Base-by-base conservation (phyloP, 2,797 vertebrate genomes). In the Gouania willdenowi region DNA sequence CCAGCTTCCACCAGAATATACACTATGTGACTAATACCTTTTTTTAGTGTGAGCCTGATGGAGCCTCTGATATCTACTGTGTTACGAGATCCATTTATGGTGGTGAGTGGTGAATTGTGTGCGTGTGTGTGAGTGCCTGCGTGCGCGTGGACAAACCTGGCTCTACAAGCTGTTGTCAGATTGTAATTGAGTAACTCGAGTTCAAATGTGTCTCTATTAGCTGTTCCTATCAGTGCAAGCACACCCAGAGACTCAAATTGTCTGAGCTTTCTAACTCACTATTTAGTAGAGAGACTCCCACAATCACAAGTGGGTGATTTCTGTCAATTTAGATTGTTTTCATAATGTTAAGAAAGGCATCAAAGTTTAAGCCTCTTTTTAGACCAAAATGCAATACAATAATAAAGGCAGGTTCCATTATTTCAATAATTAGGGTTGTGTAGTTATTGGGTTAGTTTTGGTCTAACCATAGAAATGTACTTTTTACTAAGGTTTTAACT, bases 121-220 rank as follows among this genome's bases (percentile, higher is more conserved):
- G 36, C 20, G 26, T 33, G 23, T 37, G 44, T 42, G 17, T 22
- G 40, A 38, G 38, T 20, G 54, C 28, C 18, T 30, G 21, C 22
- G 36, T 28, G 32, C 59, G 59, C 41, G 47, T 43, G 2, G 54
- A 41, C 44, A 67, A 58, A 50, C 34, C 64, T 33, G 40, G 59
- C 42, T 69, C 43, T 54, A 52, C 43, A 43, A 51, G 56, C 66
- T 69, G 60, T 65, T 77, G 67, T 77, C 65, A 58, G 69, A 60
- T 66, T 75, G 59, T 71, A 79, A 81, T 75, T 78, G 81, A 77
- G 71, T 73, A 49, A 71, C 60, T 65, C 51, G 29, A 62, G 55
- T 76, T 72, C 56, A 20, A 75, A 79, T 75, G 63, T 59, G 49
- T 79, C 67, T 73, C 66, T 66, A 79, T 81, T 81, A 73, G 52